Evolutionary conservation across 2,797 vertebrate species (phyloP), one percentile per base, ranked within the genome.

Genomic region (Bovichtus diacanthus): DNA sequence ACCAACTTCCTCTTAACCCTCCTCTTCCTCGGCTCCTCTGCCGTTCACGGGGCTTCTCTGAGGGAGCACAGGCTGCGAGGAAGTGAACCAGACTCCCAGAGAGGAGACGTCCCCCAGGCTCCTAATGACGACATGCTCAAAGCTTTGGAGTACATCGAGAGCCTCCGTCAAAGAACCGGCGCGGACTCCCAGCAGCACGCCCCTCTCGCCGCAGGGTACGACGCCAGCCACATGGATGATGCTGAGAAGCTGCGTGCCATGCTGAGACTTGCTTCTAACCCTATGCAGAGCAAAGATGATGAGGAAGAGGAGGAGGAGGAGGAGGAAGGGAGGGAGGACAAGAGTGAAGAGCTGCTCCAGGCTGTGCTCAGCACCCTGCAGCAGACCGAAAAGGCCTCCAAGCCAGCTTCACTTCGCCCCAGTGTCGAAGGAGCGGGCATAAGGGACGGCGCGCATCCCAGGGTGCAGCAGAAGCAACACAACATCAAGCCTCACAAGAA

Each of bases 111-210:
- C 74, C 95, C 87, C 34, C 94, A 90, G 56, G 55, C 95, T 62
- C 96, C 96, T 3, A 95, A 95, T 18, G 92, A 95, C 0, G 97
- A 99, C 74, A 98, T 99, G 97, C 95, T 99, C 81, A 97, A 96
- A 92, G 98, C 98, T 41, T 86, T 99, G 89, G 96, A 97, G 82
- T 98, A 98, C 93, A 97, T 99, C 54, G 95, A 99, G 87, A 96
- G 94, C 66, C 97, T 99, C 77, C 96, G 90, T 70, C 96, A 97
- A 83, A 96, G 95, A 85, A 93, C 94, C 23, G 93, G 92, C 79
- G 87, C 50, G 55, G 72, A 80, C n/a, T 51, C 94, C 68, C 94
- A 92, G 64, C 95, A 96, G 82, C 88, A 84, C 1, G 9, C 46
- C 3, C 67, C 70, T 12, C 67, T 59, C 43, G 70, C 90, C 43